Base-by-base conservation (phyloP, 2,888 invertebrate species). In the Prostheceraeus crozeri region DNA sequence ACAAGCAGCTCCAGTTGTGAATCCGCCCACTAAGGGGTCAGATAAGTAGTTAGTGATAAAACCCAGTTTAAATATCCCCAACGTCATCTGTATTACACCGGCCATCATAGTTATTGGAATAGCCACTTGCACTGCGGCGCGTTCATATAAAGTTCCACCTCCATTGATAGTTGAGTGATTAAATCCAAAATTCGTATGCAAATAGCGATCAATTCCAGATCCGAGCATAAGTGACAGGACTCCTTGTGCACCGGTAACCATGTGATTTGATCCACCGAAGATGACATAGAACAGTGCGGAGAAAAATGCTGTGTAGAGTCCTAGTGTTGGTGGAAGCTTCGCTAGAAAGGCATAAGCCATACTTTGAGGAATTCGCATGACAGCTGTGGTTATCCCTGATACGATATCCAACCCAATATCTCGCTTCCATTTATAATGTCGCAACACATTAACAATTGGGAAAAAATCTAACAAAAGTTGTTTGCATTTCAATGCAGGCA, bases 31-130 rank as follows among this genome's bases (percentile, higher is more conserved):
- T 62, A 75, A 72, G 0, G 72, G 70, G 60, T 73, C 72, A 0
- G 73, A 71, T 31, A 75, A 65, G 56, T 74, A 75, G 1, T 70
- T 69, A 3, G 71, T 72, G 48, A 74, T 69, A 63, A 74, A 72
- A 2, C 74, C 74, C 16, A 75, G 67, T 35, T 68, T 67, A 23
- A 71, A 60, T 10, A 73, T 55, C 0, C 72, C 72, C 70, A 75
- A 25, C 6, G 27, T n/a, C 10, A 59, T 33, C 19, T 59, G 59
- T 31, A 57, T 36, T 35, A 59, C n/a, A 14, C 59, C 59, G 6
- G 35, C 59, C 35, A 59, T 23, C n/a, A 59, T 36, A 10, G 59
- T 57, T 23, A 59, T 19, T 11, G 56, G 35, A 1, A 59, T 21
- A 14, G 56, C 57, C 10, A 59, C 59, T 1, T 59, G 36, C 31